Base-by-base conservation (phyloP, 2,888 invertebrate species). In the Clitarchus hookeri region DNA sequence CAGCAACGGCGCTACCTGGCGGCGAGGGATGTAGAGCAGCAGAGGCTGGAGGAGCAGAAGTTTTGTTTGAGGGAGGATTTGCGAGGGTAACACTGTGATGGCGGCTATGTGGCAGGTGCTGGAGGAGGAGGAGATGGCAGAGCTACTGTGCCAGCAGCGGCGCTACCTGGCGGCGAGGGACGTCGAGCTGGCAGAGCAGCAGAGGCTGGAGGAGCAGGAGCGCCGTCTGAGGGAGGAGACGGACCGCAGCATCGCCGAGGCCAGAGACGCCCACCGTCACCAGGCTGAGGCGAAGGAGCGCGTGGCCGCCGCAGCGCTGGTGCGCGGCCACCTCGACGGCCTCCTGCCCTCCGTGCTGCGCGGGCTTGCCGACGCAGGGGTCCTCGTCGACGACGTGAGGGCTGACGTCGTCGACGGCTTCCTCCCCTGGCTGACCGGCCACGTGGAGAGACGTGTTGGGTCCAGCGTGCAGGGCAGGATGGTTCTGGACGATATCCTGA, bases 251-350 rank as follows among this genome's bases (percentile, higher is more conserved):
- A 91, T 92, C 90, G 90, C 90, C 87, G 90, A 87, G 91, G 91
- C 86, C 90, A 92, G 82, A 89, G 91, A 27, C 88, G 89, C 82
- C 89, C 91, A 87, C 96, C 96, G 89, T 93, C 92, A 88, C 96
- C 96, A 91, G 96, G 96, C 27, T 8, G 36, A 82, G 82, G 82
- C 82, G 89, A 95, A 97, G 89, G 95, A 96, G 90, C 95, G 96
- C 87, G 95, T 96, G 78, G 96, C 96, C 0, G 97, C 97, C 0
- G 95, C 96, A 36, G 95, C 96, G 88, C 94, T 98, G 87, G 94
- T 97, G 90, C 96, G 96, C 90, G 97, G 96, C 88, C 97, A 97
- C 92, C 94, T 98, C 91, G 96, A 96, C 48, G 96, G 96, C 91
- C 93, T 98, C 90, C 93, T 98, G 90, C 98, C 98, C 26, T 94